phyloP scores from a whole-genome alignment of 2,113 vertebrate genomes.

The Chaenocephalus aceratus region DNA sequence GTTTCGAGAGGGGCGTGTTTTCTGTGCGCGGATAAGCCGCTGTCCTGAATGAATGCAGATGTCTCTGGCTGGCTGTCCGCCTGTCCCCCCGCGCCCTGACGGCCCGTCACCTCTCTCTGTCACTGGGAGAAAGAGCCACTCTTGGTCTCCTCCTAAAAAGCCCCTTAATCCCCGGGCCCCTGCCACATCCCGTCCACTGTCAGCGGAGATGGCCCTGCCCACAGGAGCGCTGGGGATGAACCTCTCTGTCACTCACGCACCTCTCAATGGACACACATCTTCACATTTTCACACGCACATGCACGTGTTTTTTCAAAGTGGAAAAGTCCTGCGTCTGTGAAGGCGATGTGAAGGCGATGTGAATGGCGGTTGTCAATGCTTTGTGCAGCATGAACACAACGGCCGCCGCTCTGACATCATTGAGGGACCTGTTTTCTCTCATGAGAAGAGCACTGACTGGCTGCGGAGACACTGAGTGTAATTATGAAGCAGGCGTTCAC shows the following conservation, averaged over 20 bases:
- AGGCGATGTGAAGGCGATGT: conserved; percentile 51
- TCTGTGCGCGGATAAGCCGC: conserved; percentile 91
- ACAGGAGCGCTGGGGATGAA: conserved; percentile 77
- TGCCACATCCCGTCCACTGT: conserved; percentile 75
- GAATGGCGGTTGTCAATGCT: conserved; percentile 69
- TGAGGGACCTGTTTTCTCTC: conserved; percentile 59
- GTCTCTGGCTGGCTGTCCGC: conserved; percentile 89
- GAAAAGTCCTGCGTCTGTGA: conserved; percentile 57
- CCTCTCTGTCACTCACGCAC: conserved; percentile 79
- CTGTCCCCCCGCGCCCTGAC: conserved; percentile 76
- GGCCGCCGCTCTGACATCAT: conserved; percentile 58
- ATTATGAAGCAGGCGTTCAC: conserved; percentile 58
- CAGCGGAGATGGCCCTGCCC: conserved; percentile 75
- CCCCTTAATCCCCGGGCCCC: conserved; percentile 78
- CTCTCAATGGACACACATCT: conserved; percentile 76
- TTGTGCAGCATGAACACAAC: conserved; percentile 62
- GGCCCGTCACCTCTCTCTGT: conserved; percentile 79
- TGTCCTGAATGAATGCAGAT: conserved; percentile 97
- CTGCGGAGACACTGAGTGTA: conserved; percentile 41
- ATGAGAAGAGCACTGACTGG: conserved; percentile 50
- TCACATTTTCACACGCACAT: conserved; percentile 68
- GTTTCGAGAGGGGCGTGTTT: conserved; percentile 88
- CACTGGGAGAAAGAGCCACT: conserved; percentile 79
- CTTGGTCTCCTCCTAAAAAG: conserved; percentile 68
- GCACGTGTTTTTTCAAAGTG: conserved; percentile 53